Conservation (phyloP, 2,797 vertebrate species). For the Spinibarbus caldwelli region DNA sequence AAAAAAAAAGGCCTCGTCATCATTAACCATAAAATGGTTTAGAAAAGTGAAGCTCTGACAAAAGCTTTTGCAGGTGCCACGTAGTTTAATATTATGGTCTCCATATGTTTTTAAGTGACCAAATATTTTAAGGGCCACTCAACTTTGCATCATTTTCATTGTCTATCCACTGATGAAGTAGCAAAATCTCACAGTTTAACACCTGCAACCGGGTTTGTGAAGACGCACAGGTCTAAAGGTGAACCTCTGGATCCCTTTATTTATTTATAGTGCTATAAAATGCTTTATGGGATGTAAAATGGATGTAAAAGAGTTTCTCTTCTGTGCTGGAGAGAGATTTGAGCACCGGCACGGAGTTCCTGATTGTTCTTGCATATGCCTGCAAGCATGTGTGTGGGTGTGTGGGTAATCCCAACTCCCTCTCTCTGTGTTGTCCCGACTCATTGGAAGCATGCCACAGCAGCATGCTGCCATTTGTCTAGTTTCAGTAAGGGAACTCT, state of each 20-base stretch:
- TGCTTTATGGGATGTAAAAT: neutral
- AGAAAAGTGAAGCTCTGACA: neutral
- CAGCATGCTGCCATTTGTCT: neutral
- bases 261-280: slow-evolving; percentile 18
- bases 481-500: slow-evolving; percentile 48
- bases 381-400: neutral
- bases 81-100: neutral
- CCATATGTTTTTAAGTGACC: neutral
- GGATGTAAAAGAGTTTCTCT: neutral
- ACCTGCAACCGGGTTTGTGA: neutral
- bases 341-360: neutral
- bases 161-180: neutral
- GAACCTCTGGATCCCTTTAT: neutral
- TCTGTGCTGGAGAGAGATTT: neutral
- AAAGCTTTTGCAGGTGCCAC: neutral
- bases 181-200: neutral
- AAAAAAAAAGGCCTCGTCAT: neutral
- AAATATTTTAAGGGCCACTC: too few relatives aligned
- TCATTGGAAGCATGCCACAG: neutral
- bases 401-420: slow-evolving; percentile 33
- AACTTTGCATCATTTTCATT: neutral
- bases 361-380: neutral
- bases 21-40: neutral
- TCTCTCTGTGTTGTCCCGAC: neutral
- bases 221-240: neutral